Conservation (phyloP, 2,888 invertebrate species). For the Rotaria macrura region DNA sequence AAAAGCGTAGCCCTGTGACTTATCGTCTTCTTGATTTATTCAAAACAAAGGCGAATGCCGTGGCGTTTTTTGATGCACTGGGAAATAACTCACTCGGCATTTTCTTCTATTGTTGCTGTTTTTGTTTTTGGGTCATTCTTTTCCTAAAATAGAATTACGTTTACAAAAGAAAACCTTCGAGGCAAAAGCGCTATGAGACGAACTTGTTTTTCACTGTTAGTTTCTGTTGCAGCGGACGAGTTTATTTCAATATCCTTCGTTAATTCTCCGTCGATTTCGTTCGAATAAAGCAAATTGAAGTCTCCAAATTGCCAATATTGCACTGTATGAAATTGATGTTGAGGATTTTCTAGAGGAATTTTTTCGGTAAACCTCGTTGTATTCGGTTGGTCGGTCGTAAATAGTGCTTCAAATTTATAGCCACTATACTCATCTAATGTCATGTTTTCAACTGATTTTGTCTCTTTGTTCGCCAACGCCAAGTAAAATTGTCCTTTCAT, state of each 20-base stretch:
- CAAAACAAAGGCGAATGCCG: too few relatives aligned
- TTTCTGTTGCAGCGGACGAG: not conserved
- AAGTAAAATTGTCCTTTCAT: not conserved
- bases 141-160: not conserved
- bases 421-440: slow-evolving; percentile 7
- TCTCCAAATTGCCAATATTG: slow-evolving; percentile 18
- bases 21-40: too few relatives aligned
- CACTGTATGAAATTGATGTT: not conserved
- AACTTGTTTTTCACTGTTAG: not conserved
- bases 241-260: not conserved
- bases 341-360: not conserved
- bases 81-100: not conserved
- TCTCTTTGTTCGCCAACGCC: not conserved
- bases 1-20: too few relatives aligned
- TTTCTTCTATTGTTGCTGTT: not conserved
- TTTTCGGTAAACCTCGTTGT: not conserved
- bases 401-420: not conserved
- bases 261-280: slow-evolving; percentile 12
- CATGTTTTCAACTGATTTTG: not conserved
- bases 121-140: not conserved
- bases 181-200: not conserved
- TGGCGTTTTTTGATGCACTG: too few relatives aligned
- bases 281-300: not conserved
- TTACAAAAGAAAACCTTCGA: not conserved
- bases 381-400: not conserved